Base-by-base conservation (phyloP, 1,140 invertebrate genomes). In the Ooceraea biroi region DNA sequence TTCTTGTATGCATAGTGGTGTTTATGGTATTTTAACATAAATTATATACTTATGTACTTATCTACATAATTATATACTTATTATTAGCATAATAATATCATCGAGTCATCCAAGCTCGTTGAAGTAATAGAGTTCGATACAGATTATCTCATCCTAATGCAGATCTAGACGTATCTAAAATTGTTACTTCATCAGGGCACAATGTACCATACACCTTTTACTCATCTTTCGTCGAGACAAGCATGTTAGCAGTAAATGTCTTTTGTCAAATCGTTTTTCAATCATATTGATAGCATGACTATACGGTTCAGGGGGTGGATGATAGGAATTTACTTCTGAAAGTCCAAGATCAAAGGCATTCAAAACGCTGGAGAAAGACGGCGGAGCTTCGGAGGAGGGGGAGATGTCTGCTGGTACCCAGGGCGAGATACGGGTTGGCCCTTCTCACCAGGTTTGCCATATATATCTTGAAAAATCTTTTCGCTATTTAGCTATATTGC, bases 351-450 rank as follows among this genome's bases (percentile, higher is more conserved):
- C 89, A 90, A 93, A 93, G 85, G 90, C 92, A 92, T 88, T 92
- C 92, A 91, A 93, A 94, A 94, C 91, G 82, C 94, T 94, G 94
- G 94, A 94, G 94, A 94, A 94, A 93, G 92, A 94, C 93, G 91
- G 92, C 83, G 93, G 91, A 94, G 92, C 93, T 91, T 94, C 91
- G 93, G 94, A 94, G 92, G 94, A 94, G 93, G 93, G 93, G 93
- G 94, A 94, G 94, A 94, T 94, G 96, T 97, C 93, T 96, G 95
- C 96, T 93, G 95, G 97, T 93, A 98, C 97, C 94, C 98, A 98
- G 95, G 98, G 98, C 94, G 98, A 98, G 96, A 99, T 99, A 94
- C 96, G 98, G 96, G 97, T 99, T 95, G 98, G 98, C 95, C 96
- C 97, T 94, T 97, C 97, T 94, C 98, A 98, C 96, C 98, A 98